Percentiles rank a stretch among this genome's conserved stretches.
Conservation (phyloP, 1,140 invertebrate genomes). For the Saccostrea glomerata region DNA sequence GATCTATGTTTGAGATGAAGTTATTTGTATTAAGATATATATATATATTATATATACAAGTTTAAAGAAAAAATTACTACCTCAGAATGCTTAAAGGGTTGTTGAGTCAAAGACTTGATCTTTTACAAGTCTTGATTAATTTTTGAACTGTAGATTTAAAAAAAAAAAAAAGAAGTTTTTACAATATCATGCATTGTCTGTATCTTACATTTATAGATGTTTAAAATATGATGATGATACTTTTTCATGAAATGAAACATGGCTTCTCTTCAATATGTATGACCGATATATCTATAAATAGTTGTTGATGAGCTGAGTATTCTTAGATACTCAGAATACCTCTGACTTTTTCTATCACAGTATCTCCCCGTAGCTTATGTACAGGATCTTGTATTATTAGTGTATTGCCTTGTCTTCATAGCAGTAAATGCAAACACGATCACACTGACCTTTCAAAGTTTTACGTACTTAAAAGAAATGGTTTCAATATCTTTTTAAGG, state of each 20-base stretch:
- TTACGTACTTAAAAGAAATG: background rate
- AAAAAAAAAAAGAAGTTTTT: background rate
- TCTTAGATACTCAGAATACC: background rate
- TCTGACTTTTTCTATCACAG: background rate
- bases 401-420: slow-evolving; percentile 28
- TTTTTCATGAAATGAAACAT: no score
- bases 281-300: background rate
- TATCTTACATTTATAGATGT: background rate
- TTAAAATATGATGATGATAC: background rate
- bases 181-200: slow-evolving; percentile 3
- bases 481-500: background rate
- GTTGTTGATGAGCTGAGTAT: background rate
- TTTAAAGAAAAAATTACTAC: background rate
- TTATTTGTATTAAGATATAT: no score
- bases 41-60: background rate
- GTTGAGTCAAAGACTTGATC: background rate
- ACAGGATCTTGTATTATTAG: slow-evolving; percentile 25
- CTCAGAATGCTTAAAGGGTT: background rate
- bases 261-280: no score
- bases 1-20: no score
- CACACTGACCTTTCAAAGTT: background rate
- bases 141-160: background rate
- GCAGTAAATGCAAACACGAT: background rate
- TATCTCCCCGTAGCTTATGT: slow-evolving; percentile 26
- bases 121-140: background rate